Percentiles rank a stretch among this genome's conserved stretches.
Conservation (phyloP, 2,888 invertebrate species). For the Micropterix aruncella region DNA sequence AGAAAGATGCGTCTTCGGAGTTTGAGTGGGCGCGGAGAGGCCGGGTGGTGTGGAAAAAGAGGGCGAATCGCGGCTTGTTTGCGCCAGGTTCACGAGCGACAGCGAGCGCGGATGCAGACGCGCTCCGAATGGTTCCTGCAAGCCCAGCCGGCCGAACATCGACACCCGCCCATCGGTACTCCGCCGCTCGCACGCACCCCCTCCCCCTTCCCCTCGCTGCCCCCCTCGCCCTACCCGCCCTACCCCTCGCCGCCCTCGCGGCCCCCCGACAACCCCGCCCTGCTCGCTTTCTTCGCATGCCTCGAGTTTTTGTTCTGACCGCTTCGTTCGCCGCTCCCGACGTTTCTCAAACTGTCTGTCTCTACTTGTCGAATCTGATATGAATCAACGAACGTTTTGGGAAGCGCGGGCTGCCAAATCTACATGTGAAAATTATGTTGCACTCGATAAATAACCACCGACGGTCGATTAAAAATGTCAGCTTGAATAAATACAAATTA, state of each 20-base stretch:
- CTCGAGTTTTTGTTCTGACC: constrained; percentile 39
- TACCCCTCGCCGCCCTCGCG: constrained; percentile 11
- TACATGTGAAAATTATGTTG: too few relatives aligned
- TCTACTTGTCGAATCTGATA: too few relatives aligned
- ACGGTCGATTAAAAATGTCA: too few relatives aligned
- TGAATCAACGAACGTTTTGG: too few relatives aligned
- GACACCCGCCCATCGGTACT: constrained; percentile 26
- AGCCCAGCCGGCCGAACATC: constrained; percentile 42
- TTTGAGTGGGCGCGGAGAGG: too few relatives aligned
- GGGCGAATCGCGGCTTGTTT: too few relatives aligned
- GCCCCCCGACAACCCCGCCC: constrained; percentile 13
- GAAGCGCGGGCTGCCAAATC: too few relatives aligned
- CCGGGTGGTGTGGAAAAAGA: too few relatives aligned
- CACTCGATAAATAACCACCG: too few relatives aligned
- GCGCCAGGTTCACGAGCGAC: constrained; percentile 93
- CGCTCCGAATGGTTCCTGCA: constrained; percentile 95
- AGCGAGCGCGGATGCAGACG: constrained; percentile 92
- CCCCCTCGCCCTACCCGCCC: constrained; percentile 11
- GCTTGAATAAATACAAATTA: too few relatives aligned
- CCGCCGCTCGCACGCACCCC: constrained; percentile 15
- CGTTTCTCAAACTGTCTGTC: too few relatives aligned
- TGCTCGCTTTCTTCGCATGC: constrained; percentile 33
- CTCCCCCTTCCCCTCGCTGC: constrained; percentile 3
- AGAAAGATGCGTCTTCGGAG: too few relatives aligned
- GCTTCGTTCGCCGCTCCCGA: constrained; percentile 15